Evolutionary conservation across 23 tunicate genomes (phyloP), one percentile per base, ranked within the genome.

Genomic region (Styela plicata): DNA sequence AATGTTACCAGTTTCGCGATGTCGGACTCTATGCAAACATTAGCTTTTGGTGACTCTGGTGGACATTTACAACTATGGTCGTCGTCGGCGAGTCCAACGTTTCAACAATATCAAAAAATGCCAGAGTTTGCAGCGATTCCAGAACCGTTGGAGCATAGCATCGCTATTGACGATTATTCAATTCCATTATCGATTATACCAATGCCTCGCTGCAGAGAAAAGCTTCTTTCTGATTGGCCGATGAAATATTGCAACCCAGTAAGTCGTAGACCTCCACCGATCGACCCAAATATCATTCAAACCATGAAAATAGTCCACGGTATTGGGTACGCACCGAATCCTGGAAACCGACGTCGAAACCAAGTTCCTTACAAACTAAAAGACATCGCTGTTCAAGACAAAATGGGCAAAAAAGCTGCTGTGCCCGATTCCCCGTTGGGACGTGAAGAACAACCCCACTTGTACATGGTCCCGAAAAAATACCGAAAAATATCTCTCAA

Each of bases 301-400:
- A 80, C 88, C 1, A 96, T 96, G 99, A 96, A 96, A 62, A 83
- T 87, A 2, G 88, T 87, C 5, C 94, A 96, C 0, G 90, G 90
- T 62, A 91, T 96, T 13, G 94, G 97, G 37, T 91, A 91, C 65
- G 99, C 99, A 32, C 99, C 97, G 27, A 96, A 96, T 70, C 94
- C 94, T 10, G 91, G 91, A 27, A 89, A 85, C 57, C 24, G 99
- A 29, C 79, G 77, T n/a, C 84, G 92, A 34, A 93, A 93, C 53
- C 98, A 93, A 84, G 91, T 87, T 36, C 97, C 97, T 1, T 92
- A 92, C 79, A 92, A 92, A 65, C 52, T 92, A 26, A 92, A 92
- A 67, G 91, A 87, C 79, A 87, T 92, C 44, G 63, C 88, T 3
- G 26, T 61, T 17, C 82, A 83, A 32, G 91, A 87, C 32, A 36